Conservation (phyloP, 2,888 invertebrate species). For the Myopa testacea region DNA sequence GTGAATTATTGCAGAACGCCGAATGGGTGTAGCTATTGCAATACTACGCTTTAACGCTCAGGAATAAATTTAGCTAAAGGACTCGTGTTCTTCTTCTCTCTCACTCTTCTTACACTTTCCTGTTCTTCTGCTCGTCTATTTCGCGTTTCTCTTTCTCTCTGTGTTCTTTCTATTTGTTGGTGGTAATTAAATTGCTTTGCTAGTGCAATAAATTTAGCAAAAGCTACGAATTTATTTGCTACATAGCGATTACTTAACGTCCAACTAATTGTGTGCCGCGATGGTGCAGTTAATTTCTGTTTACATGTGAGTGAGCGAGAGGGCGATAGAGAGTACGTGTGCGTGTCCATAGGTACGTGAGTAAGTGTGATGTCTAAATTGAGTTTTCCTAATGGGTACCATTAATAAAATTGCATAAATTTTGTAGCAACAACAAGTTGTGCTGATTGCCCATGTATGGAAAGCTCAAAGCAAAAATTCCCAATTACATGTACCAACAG, state of each 20-base stretch:
- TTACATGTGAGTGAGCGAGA: neutral
- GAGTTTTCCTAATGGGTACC: conserved; percentile 23
- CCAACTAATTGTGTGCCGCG: conserved; percentile 17
- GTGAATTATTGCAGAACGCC: too few species aligned
- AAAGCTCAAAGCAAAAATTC: conserved; percentile 10
- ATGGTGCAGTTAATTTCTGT: conserved; percentile 12
- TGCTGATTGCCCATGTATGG: conserved; percentile 20
- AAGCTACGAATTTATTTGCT: conserved; percentile 21
- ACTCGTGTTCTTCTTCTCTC: neutral
- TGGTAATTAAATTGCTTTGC: conserved; percentile 15
- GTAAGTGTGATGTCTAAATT: conserved; percentile 2
- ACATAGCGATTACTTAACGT: neutral
- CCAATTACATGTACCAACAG: conserved; percentile 11
- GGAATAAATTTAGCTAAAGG: neutral
- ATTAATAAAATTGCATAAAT: conserved; percentile 34
- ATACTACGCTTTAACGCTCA: neutral
- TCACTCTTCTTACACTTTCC: neutral
- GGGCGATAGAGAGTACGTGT: neutral
- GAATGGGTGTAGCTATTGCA: neutral
- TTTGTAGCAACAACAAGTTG: conserved; percentile 21
- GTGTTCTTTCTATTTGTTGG: neutral
- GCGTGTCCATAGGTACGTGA: neutral
- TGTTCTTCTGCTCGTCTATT: too few species aligned
- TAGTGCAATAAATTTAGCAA: conserved; percentile 16
- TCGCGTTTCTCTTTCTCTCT: neutral